These are phyloP conservation scores for Melanophora roralis DNA, from an alignment of 2,888 invertebrate species.

Conservation along the genomic window DNA sequence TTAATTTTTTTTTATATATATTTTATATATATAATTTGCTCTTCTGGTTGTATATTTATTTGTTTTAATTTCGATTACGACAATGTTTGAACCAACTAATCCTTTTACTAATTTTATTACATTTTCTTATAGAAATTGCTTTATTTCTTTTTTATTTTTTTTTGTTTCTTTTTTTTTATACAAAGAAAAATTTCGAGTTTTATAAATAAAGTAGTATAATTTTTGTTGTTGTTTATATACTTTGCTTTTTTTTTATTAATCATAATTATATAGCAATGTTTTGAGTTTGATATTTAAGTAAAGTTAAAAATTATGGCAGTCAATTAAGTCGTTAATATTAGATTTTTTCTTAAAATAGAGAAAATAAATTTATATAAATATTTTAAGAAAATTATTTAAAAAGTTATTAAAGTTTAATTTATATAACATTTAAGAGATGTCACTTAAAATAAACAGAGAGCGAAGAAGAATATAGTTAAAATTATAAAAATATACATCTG, in stretches of 20 bases:
- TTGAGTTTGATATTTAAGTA: neutral
- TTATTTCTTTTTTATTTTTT: constrained; percentile 36
- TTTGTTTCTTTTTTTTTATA: neutral
- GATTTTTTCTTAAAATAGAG: no score
- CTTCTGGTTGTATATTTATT: constrained; percentile 26
- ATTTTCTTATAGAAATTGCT: constrained; percentile 47
- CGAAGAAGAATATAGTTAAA: constrained; percentile 30
- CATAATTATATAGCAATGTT: constrained; percentile 43
- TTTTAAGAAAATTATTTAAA: constrained; percentile 33
- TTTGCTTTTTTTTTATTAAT: constrained; percentile 26
- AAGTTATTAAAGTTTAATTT: constrained; percentile 21
- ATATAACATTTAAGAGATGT: constrained; percentile 23
- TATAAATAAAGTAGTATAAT: constrained; percentile 33
- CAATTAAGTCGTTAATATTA: constrained; percentile 50
- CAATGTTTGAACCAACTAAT: constrained; percentile 68
- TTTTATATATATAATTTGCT: constrained; percentile 31
- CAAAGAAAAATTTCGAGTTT: constrained; percentile 42
- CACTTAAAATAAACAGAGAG: neutral
- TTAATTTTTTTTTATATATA: neutral
- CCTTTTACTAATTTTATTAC: constrained; percentile 57
- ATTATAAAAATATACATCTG: neutral
- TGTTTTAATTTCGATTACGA: constrained; percentile 65
- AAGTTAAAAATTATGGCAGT: constrained; percentile 60
- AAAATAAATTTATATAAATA: neutral
- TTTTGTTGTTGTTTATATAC: neutral